Base-by-base conservation (phyloP, 2,113 vertebrate species). In the Ammodytes dubius region DNA sequence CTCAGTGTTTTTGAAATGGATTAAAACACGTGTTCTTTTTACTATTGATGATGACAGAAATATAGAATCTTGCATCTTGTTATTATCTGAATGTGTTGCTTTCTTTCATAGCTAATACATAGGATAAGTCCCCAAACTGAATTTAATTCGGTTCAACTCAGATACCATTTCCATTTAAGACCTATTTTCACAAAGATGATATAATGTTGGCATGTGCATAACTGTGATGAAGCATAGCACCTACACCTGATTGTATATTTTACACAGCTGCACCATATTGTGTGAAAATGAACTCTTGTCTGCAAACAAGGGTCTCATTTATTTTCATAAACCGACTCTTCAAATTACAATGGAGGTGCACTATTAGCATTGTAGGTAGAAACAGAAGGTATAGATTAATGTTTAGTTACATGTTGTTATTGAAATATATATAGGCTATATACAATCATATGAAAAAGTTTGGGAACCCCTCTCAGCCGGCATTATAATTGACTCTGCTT, bases 251-350 rank as follows among this genome's bases (percentile, higher is more conserved):
- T 35, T 58, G 6, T 66, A 17, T 4, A 50, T 66, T 63, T 72
- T 17, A 57, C 4, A 53, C 15, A 70, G 42, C 45, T 63, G 27
- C 27, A 81, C 67, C 11, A 70, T 74, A 40, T 63, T 75, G 67
- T 72, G 42, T 65, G 37, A 27, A 67, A 68, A 70, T 45, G 15
- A 72, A 53, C 27, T 9, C 27, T 2, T 66, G 17, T 35, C 47
- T 37, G 65, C 40, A 47, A n/a, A 79, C 58, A 37, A 47, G 46
- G 27, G 46, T 47, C 37, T 10, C n/a, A 47, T 69, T 63, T 49
- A 43, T n/a, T 61, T 76, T 66, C 46, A 77, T 67, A 6, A 74
- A 66, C 15, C 63, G 52, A 67, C 64, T 42, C 27, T 47, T 66
- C n/a, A 37, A 14, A 2, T 52, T 58, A 40, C 4, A 17, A 1